Evolutionary conservation across 1,140 invertebrate genomes (phyloP).

Genomic region (Belonocnema kinseyi): DNA sequence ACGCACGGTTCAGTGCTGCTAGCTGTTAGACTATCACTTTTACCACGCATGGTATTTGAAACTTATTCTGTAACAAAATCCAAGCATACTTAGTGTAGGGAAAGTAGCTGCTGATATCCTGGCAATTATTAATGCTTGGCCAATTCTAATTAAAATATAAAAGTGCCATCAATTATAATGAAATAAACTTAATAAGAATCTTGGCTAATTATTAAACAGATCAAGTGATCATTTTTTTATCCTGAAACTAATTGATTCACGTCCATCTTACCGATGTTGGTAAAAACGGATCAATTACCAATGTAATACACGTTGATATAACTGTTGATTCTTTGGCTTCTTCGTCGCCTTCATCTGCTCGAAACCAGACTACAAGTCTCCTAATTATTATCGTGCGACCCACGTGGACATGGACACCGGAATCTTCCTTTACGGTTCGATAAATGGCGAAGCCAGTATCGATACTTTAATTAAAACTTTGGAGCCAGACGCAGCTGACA

Average conservation of each 20-base stretch:
- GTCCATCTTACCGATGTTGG: conserved; percentile 3
- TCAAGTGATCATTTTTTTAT: background rate
- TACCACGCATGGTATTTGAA: no score
- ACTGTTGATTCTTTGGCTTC: conserved; percentile 23
- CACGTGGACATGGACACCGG: conserved; percentile 50
- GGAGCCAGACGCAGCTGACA: conserved; percentile 50
- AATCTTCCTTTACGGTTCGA: conserved; percentile 56
- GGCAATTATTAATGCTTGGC: no score
- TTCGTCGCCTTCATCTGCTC: conserved; percentile 15
- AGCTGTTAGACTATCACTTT: no score
- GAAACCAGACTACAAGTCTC: conserved; percentile 41
- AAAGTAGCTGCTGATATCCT: no score
- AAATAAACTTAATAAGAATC: background rate
- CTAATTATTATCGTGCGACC: conserved; percentile 53
- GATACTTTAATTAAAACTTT: conserved; percentile 62
- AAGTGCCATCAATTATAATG: background rate
- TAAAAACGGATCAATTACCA: conserved; percentile 23
- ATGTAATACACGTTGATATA: conserved; percentile 8
- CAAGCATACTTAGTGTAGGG: no score
- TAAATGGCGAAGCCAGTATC: conserved; percentile 54
- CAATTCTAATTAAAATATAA: no score
- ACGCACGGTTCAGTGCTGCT: no score
- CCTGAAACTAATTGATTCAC: conserved; percentile 8
- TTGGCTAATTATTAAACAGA: background rate
- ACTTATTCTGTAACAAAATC: no score